Evolutionary conservation across 2,113 vertebrate genomes (phyloP).

Genomic region (Oncorhynchus masou): DNA sequence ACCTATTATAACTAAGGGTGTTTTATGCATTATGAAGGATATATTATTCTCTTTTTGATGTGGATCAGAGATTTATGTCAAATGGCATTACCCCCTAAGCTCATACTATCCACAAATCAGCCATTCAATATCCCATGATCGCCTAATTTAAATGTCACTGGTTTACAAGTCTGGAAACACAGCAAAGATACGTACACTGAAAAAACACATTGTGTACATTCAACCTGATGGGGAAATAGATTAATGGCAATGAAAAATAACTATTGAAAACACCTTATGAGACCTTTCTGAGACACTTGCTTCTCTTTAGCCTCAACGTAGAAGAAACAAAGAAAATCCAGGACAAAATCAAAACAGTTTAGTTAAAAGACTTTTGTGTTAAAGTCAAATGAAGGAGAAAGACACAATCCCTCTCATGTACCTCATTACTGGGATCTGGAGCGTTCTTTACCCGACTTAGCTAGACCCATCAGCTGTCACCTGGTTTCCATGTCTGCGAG

Average conservation of each 20-base stretch:
- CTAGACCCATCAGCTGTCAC: too few relatives aligned
- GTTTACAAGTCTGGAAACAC: slow-evolving; percentile 6
- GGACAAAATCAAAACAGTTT: slow-evolving; percentile 42
- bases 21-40: too few relatives aligned
- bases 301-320: slow-evolving; percentile 28
- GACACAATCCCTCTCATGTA: slow-evolving; percentile 44
- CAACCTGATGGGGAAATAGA: slow-evolving; percentile 42
- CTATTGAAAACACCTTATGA: slow-evolving; percentile 47
- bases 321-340: slow-evolving; percentile 35
- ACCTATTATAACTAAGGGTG: too few relatives aligned
- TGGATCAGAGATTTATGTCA: not conserved
- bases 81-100: not conserved
- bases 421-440: slow-evolving; percentile 54
- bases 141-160: too few relatives aligned
- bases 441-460: too few relatives aligned
- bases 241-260: slow-evolving; percentile 53
- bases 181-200: slow-evolving; percentile 39
- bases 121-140: slow-evolving; percentile 12
- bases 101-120: slow-evolving; percentile 15
- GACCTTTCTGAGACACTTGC: slow-evolving; percentile 44
- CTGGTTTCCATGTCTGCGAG: slow-evolving; percentile 37
- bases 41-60: too few relatives aligned
- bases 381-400: slow-evolving; percentile 71
- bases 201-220: slow-evolving; percentile 17
- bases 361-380: slow-evolving; percentile 48